Base-by-base conservation (phyloP, 2,797 vertebrate species). In the Epinephelus coioides region DNA sequence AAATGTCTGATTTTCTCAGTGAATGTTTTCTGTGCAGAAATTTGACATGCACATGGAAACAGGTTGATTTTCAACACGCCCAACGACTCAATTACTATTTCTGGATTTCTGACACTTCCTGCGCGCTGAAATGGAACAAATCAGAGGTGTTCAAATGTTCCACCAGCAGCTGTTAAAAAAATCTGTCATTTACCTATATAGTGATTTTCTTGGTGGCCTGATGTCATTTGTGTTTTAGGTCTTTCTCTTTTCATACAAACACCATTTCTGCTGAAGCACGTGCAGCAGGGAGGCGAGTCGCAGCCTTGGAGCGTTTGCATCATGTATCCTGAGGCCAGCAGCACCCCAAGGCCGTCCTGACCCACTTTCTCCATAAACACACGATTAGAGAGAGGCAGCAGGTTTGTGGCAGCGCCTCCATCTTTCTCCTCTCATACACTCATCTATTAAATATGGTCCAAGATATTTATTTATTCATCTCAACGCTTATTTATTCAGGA, bases 361-460 rank as follows among this genome's bases (percentile, higher is more conserved):
- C 65, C 81, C 75, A 60, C 46, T 79, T 83, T 69, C 56, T 46
- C 50, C 46, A n/a, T 13, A 0, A 81, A 83, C 66, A 70, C 54
- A 56, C 23, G 0, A 46, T 74, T 13, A 73, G 21, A 61, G 38
- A 23, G 38, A 23, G 38, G 60, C 62, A 0, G 65, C 25, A 18
- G 59, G 54, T 76, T 12, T 53, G 69, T 54, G 43, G 8, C 60
- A 4, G 34, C 2, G 14, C 43, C 61, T 49, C 71, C 59, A 6
- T 40, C 76, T 23, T 50, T 51, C 34, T 63, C 12, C 69, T 59
- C 25, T 59, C 47, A n/a, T 0, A 61, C 51, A 10, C 50, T 65
- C 44, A 53, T 66, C 23, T 13, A 66, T 0, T 69, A 66, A 66
- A 70, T 38, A 73, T n/a, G 12, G 1, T 7, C 21, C 2, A 1